Evolutionary conservation across 1,140 invertebrate genomes (phyloP).

Genomic region (Nasonia giraulti): DNA sequence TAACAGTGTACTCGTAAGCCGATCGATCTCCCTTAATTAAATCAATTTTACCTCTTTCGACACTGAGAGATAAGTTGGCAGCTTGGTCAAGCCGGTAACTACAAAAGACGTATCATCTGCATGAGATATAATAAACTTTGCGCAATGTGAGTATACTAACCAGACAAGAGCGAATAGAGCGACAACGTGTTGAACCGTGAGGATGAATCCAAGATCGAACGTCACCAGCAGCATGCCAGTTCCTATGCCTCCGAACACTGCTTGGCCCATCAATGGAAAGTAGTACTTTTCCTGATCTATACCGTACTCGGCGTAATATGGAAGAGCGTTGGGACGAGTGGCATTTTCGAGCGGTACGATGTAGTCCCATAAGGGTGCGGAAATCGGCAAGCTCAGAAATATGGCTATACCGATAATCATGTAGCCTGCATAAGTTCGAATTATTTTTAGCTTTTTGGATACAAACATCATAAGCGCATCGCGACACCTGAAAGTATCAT

Average conservation of each 20-base stretch:
- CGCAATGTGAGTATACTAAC: background rate
- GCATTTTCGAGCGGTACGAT: constrained; percentile 17
- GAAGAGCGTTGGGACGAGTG: constrained; percentile 8
- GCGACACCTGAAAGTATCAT: too few species aligned
- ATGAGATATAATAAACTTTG: background rate
- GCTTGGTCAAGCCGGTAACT: background rate
- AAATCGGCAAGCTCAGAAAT: constrained; percentile 15
- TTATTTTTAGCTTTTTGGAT: background rate
- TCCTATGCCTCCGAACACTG: constrained; percentile 30
- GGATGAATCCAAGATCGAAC: constrained; percentile 26
- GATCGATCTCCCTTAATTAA: background rate
- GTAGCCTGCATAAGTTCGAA: constrained; percentile 4
- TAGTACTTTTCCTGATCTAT: constrained; percentile 33
- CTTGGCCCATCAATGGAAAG: constrained; percentile 34
- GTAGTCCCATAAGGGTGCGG: constrained; percentile 12
- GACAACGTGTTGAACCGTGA: constrained; percentile 28
- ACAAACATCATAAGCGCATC: background rate
- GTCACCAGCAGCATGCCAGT: background rate
- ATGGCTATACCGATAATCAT: background rate
- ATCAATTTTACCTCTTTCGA: background rate
- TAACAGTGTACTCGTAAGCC: background rate
- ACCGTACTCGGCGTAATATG: constrained; percentile 38
- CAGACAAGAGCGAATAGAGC: constrained; percentile 22
- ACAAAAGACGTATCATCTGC: background rate
- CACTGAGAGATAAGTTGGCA: background rate